A percentile compares a stretch with the other conserved stretches of the same genome.
phyloP scores from a whole-genome alignment of 2,888 invertebrate species.

The Acanthosepion pharaonis region DNA sequence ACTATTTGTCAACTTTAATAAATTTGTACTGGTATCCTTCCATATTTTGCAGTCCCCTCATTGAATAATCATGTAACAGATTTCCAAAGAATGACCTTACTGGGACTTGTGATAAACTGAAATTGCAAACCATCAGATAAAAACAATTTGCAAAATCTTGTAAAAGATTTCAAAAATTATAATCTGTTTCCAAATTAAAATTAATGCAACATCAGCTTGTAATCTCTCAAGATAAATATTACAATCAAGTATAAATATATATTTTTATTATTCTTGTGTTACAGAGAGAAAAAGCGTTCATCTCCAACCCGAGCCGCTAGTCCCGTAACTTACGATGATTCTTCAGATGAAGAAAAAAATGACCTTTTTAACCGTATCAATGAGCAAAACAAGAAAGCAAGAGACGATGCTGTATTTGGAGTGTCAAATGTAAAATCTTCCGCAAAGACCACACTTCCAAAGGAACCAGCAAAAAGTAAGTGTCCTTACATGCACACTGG shows the following conservation, averaged over 20 bases:
- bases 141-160: too few relatives aligned
- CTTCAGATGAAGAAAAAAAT: conserved; percentile 35
- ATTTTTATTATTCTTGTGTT: background rate
- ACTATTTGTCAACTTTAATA: too few relatives aligned
- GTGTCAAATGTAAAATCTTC: background rate
- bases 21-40: too few relatives aligned
- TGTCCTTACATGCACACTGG: too few relatives aligned
- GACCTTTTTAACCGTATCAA: conserved; percentile 23
- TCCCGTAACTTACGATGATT: background rate
- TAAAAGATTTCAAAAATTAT: too few relatives aligned
- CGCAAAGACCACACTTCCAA: conserved; percentile 3
- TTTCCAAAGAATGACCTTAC: too few relatives aligned
- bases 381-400: conserved; percentile 34
- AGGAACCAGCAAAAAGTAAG: conserved; percentile 43
- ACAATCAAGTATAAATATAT: background rate
- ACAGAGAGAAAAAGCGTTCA: background rate
- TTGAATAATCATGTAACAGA: too few relatives aligned
- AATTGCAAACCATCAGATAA: too few relatives aligned
- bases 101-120: too few relatives aligned
- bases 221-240: background rate
- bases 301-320: background rate
- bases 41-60: too few relatives aligned
- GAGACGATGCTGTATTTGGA: conserved; percentile 43
- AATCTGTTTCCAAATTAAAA: too few relatives aligned
- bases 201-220: too few relatives aligned